Evolutionary conservation across 2,797 vertebrate species (phyloP), one percentile per base, ranked within the genome.

Genomic region (Sebastes elongatus): DNA sequence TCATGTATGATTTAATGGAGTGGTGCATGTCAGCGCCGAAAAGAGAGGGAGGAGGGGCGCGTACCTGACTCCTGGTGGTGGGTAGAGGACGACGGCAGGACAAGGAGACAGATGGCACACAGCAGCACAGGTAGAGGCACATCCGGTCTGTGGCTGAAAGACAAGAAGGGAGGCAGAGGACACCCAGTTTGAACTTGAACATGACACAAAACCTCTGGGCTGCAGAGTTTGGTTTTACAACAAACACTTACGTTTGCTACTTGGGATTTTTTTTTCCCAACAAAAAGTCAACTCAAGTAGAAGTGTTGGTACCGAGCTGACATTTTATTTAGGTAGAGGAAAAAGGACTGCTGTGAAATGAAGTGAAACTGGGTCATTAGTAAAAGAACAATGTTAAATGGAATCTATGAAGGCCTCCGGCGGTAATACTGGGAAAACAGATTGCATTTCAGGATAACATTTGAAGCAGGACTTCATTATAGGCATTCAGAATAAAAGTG

Each of bases 61-160:
- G 7, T 92, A 96, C 95, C 96, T 91, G 94, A 69, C 52, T 91
- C 88, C 27, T 87, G 87, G 85, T 83, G 77, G 82, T 86, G 74
- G 81, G 84, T 71, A 16, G 90, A 92, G 86, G 90, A 86, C 72
- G 88, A 70, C 7, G 88, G 92, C 74, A 90, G 90, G 88, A 87
- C 68, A 27, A 96, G 91, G 59, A 94, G 83, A 87, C 93, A 95
- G 88, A 96, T 84, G 92, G 90, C 56, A 28, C 78, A 80, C 94
- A 96, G 94, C 88, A 95, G 91, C 83, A 87, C 76, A 74, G 73
- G 70, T 10, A 85, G 83, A 57, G 82, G 66, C 82, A 74, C 88
- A 49, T 83, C 87, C 88, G 81, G 86, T 80, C 95, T 96, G 90
- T 46, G 79, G 72, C 62, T 10, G 22, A 28, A 65, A 76, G 60